Conservation (phyloP, 1,140 invertebrate genomes). For the Hesperophylax magnus region DNA sequence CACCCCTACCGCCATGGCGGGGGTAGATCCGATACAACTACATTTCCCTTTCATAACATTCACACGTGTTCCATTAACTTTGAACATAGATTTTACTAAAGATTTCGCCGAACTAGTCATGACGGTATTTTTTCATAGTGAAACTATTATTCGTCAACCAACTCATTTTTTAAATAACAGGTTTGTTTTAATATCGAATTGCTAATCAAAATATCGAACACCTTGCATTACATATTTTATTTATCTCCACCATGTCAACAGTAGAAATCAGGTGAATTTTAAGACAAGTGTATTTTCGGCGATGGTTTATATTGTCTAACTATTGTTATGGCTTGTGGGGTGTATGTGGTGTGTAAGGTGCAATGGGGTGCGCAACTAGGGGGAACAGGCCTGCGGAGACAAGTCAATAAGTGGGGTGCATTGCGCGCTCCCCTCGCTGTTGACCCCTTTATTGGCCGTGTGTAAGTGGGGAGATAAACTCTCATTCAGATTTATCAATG, state of each 20-base stretch:
- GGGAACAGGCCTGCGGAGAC: background rate
- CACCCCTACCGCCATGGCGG: background rate
- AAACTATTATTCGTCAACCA: background rate
- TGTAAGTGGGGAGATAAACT: background rate
- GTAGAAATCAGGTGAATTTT: constrained; percentile 24
- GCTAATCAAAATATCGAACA: background rate
- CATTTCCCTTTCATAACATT: background rate
- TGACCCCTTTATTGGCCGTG: background rate
- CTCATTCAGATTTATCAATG: constrained; percentile 5
- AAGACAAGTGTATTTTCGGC: constrained; percentile 19
- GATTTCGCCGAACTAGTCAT: too few relatives aligned
- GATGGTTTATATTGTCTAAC: background rate
- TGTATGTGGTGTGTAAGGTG: background rate
- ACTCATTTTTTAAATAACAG: background rate
- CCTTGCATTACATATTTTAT: background rate
- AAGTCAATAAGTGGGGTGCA: background rate
- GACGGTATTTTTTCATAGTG: too few relatives aligned
- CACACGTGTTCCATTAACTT: background rate
- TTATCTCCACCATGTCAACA: background rate
- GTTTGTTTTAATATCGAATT: background rate
- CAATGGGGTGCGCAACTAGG: background rate
- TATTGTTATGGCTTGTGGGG: background rate
- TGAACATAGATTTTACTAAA: background rate
- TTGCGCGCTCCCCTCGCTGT: constrained; percentile 1
- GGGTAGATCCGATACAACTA: constrained; percentile 30